Evolutionary conservation across 2,113 vertebrate genomes (phyloP).

Genomic region (Phycodurus eques): DNA sequence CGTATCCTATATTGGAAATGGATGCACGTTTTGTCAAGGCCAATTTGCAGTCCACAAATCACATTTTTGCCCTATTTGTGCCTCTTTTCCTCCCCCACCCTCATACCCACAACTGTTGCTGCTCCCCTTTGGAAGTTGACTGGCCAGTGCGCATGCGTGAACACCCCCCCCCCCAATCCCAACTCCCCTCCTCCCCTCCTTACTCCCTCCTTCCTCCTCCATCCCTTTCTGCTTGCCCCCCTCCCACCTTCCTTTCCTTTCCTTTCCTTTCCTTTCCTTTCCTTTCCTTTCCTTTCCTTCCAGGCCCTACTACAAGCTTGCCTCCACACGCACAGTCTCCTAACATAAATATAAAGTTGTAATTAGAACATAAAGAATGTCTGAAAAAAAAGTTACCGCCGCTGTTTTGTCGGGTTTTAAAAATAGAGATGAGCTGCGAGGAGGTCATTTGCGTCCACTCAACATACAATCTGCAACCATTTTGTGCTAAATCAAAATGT

Average conservation of each 20-base stretch:
- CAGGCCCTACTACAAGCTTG: slow-evolving; percentile 12
- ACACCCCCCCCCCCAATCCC: slow-evolving; percentile 2
- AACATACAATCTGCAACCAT: background rate
- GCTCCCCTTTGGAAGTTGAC: slow-evolving; percentile 32
- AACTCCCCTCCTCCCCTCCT: background rate
- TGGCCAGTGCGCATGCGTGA: slow-evolving; percentile 55
- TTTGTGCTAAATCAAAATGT: background rate
- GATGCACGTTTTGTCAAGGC: background rate
- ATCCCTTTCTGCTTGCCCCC: background rate
- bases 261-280: slow-evolving; percentile 1
- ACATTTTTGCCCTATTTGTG: slow-evolving; percentile 7
- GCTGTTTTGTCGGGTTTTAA: background rate
- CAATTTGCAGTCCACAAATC: background rate
- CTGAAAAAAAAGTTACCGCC: background rate
- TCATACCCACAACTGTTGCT: slow-evolving; percentile 35
- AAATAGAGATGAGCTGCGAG: background rate
- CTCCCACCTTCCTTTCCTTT: background rate
- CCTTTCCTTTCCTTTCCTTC: slow-evolving; percentile 3
- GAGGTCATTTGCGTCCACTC: background rate
- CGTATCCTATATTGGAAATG: background rate
- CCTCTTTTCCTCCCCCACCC: slow-evolving; percentile 9
- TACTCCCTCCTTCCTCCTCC: background rate
- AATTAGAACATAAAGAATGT: slow-evolving; percentile 2
- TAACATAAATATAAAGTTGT: background rate
- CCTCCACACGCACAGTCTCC: slow-evolving; percentile 10